These are phyloP conservation scores for Metridium senile DNA, from an alignment of 92 coral and sea anemone genomes.

Conservation along the genomic window DNA sequence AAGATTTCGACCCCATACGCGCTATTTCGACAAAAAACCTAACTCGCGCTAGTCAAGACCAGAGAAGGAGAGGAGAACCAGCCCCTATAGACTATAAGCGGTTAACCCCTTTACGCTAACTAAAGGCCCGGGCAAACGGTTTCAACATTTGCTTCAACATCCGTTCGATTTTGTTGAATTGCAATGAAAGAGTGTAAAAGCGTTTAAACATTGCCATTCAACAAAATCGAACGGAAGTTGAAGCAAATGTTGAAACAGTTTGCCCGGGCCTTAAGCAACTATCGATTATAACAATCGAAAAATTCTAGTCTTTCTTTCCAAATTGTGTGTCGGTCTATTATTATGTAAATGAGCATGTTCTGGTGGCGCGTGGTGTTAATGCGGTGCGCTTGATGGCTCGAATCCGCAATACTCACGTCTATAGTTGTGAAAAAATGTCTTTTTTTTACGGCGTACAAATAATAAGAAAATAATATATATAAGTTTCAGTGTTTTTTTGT, in stretches of 20 bases:
- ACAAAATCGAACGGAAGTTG: too few relatives aligned
- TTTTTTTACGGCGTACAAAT: not conserved
- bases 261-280: not conserved
- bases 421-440: not conserved
- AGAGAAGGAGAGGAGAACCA: not conserved
- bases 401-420: too few relatives aligned
- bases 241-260: too few relatives aligned
- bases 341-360: not conserved
- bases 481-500: too few relatives aligned
- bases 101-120: too few relatives aligned
- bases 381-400: not conserved
- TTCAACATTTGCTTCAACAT: too few relatives aligned
- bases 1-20: too few relatives aligned
- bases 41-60: not conserved
- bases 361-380: not conserved
- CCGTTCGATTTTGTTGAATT: too few relatives aligned
- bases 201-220: not conserved
- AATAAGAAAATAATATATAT: too few relatives aligned
- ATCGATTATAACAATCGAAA: not conserved
- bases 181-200: too few relatives aligned
- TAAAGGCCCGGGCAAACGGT: too few relatives aligned
- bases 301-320: not conserved
- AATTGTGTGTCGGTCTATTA: not conserved
- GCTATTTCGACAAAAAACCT: too few relatives aligned
- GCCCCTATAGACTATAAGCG: not conserved